Evolutionary conservation across 1,140 invertebrate species (phyloP), one percentile per base, ranked within the genome.

Genomic region (Lithobius niger): DNA sequence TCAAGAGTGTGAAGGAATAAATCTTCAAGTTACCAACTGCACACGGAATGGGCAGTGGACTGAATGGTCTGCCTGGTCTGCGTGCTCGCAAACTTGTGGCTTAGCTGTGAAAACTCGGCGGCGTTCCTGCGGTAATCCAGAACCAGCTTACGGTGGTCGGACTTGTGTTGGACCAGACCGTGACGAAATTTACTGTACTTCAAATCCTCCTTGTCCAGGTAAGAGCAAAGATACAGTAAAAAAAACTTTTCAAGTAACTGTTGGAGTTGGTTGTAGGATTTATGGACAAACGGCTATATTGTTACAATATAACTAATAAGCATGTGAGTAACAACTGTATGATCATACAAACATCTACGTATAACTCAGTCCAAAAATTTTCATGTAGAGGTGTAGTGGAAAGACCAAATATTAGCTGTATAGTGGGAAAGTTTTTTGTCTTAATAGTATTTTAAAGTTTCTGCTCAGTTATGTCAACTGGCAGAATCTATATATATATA

Each of bases 141-240:
- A 65, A 25, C 70, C 72, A 3, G 59, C 63, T 25, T 65, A 65
- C 55, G 70, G 70, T 19, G 74, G 73, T 1, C 59, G 64, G 45
- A 57, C 62, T 1, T 72, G 71, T 54, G 63, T 66, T 21, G 71
- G 71, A 1, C 57, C 61, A 27, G 65, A 67, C 61, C 74, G 78
- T 22, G 77, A 80, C 21, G 84, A 89, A 63, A 78, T 82, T 57
- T 81, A 83, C 59, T 91, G 88, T 62, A 76, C 82, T 25, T 79
- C 82, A 49, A 75, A 84, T 59, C 86, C 86, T 18, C 86, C 86
- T 0, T 90, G 87, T 66, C 86, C 87, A 10, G 76, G 76, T 74
- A 61, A 67, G 71, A 24, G 16, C n/a, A 22, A 47, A 10, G n/a
- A n/a, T n/a, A n/a, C n/a, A n/a, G n/a, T 15, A n/a, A 28, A 16